These are phyloP conservation scores for Turnix velox DNA, from an alignment of 2,113 vertebrate species.

Conservation along the genomic window DNA sequence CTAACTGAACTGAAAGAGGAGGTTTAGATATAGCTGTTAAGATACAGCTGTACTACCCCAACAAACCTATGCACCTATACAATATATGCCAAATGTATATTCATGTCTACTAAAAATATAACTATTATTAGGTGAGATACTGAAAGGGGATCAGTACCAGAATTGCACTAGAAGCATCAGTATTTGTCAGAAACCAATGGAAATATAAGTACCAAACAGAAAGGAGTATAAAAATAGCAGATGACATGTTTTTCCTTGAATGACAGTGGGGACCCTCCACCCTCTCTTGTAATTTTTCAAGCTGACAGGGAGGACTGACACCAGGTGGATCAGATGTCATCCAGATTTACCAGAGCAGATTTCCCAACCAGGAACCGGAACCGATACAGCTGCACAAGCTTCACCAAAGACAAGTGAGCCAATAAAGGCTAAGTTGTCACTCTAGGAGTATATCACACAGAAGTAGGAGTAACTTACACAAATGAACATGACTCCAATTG, in stretches of 20 bases:
- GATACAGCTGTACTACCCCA: background rate
- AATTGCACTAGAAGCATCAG: background rate
- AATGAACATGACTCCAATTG: background rate
- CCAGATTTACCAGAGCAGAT: background rate
- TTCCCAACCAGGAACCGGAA: background rate
- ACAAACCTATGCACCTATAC: background rate
- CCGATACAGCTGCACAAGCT: background rate
- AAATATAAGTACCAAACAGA: background rate
- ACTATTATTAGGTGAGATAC: background rate
- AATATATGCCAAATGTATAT: background rate
- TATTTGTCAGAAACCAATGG: background rate
- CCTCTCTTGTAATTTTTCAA: conserved; percentile 6
- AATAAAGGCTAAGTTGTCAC: background rate
- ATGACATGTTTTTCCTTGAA: background rate
- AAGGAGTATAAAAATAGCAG: background rate
- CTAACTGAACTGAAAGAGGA: background rate
- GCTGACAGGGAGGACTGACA: background rate
- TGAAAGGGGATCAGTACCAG: background rate
- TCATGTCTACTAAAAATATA: background rate
- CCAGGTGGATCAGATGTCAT: background rate
- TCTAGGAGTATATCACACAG: background rate
- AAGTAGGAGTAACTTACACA: background rate
- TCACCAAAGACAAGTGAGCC: background rate
- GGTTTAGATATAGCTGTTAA: background rate
- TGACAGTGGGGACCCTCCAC: background rate